phyloP scores from a whole-genome alignment of 2,888 invertebrate genomes.

The Vandiemenella viatica region DNA sequence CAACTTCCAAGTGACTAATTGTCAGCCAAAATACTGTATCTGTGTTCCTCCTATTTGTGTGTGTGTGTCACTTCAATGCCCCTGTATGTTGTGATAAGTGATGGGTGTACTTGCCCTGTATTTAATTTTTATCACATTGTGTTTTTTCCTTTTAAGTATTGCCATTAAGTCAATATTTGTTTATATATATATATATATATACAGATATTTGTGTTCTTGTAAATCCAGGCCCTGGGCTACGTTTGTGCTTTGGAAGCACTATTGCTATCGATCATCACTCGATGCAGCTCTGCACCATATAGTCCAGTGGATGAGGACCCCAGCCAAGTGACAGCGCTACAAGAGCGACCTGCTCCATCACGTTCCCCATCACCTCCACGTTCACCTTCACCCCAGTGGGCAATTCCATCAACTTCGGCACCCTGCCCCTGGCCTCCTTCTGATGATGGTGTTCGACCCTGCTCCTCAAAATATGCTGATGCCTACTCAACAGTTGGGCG shows the following conservation, averaged over 20 bases:
- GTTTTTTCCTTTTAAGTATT: too few species aligned
- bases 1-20: too few species aligned
- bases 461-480: conserved; percentile 22
- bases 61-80: too few species aligned
- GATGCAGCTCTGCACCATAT: conserved; percentile 38
- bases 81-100: too few species aligned
- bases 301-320: conserved; percentile 47
- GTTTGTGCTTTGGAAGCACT: conserved; percentile 43
- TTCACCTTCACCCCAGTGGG: conserved; percentile 19
- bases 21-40: too few species aligned
- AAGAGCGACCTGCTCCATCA: conserved; percentile 24
- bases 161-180: too few species aligned
- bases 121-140: too few species aligned
- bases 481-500: too few species aligned
- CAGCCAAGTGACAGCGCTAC: conserved; percentile 38
- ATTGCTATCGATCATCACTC: conserved; percentile 39
- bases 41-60: too few species aligned
- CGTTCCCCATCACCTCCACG: conserved; percentile 31
- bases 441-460: conserved; percentile 23
- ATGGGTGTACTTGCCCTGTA: too few species aligned
- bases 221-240: conserved; percentile 47
- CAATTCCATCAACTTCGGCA: conserved; percentile 7
- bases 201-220: too few species aligned
- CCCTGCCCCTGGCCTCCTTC: conserved; percentile 19
- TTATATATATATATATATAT: too few species aligned